Percentiles rank a stretch among this genome's conserved stretches.
phyloP scores from a whole-genome alignment of 2,113 vertebrate genomes.

The Tragelaphus imberbis region DNA sequence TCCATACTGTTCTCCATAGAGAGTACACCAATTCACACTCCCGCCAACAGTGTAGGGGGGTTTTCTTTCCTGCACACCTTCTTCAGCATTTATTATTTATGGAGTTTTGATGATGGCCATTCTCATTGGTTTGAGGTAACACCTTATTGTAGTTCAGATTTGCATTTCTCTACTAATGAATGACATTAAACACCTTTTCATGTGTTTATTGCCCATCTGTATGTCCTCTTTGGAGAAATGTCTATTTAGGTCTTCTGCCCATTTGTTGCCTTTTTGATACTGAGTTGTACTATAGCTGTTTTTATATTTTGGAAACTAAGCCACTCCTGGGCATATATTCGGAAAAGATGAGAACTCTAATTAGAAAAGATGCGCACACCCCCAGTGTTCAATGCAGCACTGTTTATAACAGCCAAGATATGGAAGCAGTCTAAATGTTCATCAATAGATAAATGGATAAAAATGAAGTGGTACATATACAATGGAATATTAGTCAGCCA shows the following conservation, averaged over 20 bases:
- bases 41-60: background rate
- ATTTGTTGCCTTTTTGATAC: background rate
- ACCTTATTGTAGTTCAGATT: background rate
- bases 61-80: background rate
- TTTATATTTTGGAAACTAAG: background rate
- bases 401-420: background rate
- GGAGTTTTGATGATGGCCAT: background rate
- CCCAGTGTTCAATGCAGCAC: background rate
- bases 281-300: background rate
- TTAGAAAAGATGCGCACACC: background rate
- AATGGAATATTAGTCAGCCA: background rate
- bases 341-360: background rate
- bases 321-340: background rate
- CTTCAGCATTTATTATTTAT: background rate
- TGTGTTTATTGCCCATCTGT: background rate
- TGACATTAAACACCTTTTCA: background rate
- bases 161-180: background rate
- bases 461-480: background rate
- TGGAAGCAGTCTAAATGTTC: background rate
- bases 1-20: background rate
- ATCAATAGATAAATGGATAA: background rate
- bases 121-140: background rate
- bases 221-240: background rate
- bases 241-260: background rate
- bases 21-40: background rate